A percentile compares a stretch with the other conserved stretches of the same genome.
These are phyloP conservation scores for Malurus alboscapulatus DNA, from an alignment of 2,113 vertebrate genomes.

Conservation along the genomic window DNA sequence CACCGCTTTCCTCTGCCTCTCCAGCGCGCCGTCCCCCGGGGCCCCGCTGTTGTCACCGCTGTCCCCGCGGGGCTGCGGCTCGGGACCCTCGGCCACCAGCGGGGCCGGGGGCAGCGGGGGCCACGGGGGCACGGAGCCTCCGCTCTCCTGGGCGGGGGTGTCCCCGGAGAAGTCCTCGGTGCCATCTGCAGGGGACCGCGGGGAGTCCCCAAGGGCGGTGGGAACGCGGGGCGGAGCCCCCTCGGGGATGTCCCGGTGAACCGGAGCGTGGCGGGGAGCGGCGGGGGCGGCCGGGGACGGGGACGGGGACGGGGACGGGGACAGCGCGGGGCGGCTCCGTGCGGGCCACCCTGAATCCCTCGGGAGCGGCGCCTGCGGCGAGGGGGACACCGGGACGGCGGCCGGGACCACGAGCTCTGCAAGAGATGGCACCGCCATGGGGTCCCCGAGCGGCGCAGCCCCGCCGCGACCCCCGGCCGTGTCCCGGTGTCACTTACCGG, in stretches of 20 bases:
- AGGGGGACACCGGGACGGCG: background rate
- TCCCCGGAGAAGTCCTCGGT: conserved; percentile 35
- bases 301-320: background rate
- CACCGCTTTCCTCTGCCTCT: conserved; percentile 41
- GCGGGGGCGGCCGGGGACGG: background rate
- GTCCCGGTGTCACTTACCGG: background rate
- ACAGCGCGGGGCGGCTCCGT: rapidly evolving
- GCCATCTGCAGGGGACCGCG: rapidly evolving
- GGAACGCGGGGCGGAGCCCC: background rate
- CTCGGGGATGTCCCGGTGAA: rapidly evolving
- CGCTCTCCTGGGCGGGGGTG: rapidly evolving
- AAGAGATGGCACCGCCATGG: background rate
- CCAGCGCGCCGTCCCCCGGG: rapidly evolving
- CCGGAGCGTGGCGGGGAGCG: rapidly evolving
- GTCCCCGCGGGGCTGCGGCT: rapidly evolving
- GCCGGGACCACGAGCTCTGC: conserved; percentile 67
- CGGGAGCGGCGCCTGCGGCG: rapidly evolving
- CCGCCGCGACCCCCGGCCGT: rapidly evolving
- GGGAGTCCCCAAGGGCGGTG: background rate
- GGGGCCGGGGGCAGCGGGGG: background rate
- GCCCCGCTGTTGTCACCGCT: background rate
- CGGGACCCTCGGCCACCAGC: background rate
- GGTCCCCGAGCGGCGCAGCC: rapidly evolving
- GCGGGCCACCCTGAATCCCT: background rate
- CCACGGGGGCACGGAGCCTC: rapidly evolving